Evolutionary conservation across 2,113 vertebrate species (phyloP).

Genomic region (Blennius ocellaris): DNA sequence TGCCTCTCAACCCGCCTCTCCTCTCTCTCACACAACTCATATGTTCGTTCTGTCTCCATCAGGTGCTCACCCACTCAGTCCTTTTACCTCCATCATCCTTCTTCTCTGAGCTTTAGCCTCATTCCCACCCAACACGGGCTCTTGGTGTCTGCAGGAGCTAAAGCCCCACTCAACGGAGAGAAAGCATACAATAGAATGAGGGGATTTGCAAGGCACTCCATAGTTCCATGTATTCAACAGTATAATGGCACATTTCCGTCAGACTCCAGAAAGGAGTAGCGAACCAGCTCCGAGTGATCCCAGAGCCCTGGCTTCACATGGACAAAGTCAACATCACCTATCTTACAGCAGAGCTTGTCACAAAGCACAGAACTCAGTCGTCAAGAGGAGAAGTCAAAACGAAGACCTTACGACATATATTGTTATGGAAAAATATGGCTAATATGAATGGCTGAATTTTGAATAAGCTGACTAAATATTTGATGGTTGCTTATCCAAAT

Average conservation of each 20-base stretch:
- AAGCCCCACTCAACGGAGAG: constrained; percentile 45
- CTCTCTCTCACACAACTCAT: constrained; percentile 18
- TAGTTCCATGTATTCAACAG: constrained; percentile 65
- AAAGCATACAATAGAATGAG: constrained; percentile 55
- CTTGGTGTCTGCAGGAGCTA: constrained; percentile 50
- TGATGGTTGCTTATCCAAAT: neutral
- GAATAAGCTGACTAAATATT: too few species aligned
- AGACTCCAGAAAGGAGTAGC: constrained; percentile 42
- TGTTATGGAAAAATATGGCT: neutral
- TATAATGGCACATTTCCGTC: constrained; percentile 62
- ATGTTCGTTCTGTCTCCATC: constrained; percentile 1
- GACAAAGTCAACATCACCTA: constrained; percentile 49
- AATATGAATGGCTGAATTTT: neutral
- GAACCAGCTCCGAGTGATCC: constrained; percentile 38
- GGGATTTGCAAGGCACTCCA: constrained; percentile 66
- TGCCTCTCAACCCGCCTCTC: constrained; percentile 44
- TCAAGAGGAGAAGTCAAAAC: constrained; percentile 18
- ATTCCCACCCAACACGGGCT: constrained; percentile 29
- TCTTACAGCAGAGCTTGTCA: constrained; percentile 39
- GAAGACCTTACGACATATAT: neutral
- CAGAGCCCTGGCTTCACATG: constrained; percentile 54
- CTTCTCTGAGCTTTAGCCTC: constrained; percentile 4
- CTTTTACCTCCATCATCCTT: neutral
- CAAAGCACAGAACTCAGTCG: constrained; percentile 7
- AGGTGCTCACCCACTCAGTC: neutral